phyloP scores from a whole-genome alignment of 2,888 invertebrate species.

The Chymomyza procnemis region DNA sequence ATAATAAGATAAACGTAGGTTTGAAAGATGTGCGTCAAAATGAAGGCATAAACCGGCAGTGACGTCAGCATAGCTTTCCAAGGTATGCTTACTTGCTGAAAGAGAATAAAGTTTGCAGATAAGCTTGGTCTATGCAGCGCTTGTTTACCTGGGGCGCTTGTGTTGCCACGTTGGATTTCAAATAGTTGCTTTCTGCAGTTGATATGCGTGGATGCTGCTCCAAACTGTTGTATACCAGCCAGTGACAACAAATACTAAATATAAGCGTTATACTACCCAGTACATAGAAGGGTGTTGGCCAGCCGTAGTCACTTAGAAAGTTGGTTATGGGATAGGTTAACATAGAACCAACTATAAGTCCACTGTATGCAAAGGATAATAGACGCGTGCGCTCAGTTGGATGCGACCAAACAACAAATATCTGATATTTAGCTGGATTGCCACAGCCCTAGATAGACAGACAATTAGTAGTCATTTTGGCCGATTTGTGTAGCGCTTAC shows the following conservation, averaged over 20 bases:
- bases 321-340: conserved; percentile 81
- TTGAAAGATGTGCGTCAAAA: conserved; percentile 79
- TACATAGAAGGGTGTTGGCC: conserved; percentile 82
- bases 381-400: conserved; percentile 77
- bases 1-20: conserved; percentile 78
- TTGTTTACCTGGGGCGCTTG: conserved; percentile 45
- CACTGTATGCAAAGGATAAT: conserved; percentile 78
- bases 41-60: conserved; percentile 78
- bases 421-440: conserved; percentile 75
- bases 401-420: conserved; percentile 78
- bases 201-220: conserved; percentile 80
- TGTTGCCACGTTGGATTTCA: conserved; percentile 39
- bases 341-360: conserved; percentile 78
- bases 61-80: conserved; percentile 79
- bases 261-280: conserved; percentile 73
- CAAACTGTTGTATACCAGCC: conserved; percentile 80
- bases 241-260: conserved; percentile 61
- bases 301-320: conserved; percentile 81
- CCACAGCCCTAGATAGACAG: conserved; percentile 68
- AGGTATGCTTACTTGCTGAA: conserved; percentile 74
- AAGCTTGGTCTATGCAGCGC: too few species aligned
- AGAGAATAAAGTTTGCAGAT: neutral
- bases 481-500: too few species aligned
- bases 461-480: too few species aligned
- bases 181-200: conserved; percentile 75